Percentiles rank a stretch among this genome's conserved stretches.
These are phyloP conservation scores for Barnardius zonarius DNA, from an alignment of 2,113 vertebrate genomes.

Conservation along the genomic window DNA sequence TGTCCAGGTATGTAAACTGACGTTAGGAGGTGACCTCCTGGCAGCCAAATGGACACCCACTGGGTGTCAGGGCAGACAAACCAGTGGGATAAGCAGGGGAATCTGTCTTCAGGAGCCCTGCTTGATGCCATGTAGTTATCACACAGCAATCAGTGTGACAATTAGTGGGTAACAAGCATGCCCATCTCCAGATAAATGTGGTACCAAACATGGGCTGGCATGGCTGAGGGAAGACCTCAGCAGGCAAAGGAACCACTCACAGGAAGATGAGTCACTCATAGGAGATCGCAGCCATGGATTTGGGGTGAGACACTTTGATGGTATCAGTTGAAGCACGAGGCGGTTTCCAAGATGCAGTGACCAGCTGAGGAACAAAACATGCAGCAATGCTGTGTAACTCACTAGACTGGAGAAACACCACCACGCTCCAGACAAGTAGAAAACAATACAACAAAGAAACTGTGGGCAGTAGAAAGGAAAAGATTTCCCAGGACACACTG, in stretches of 20 bases:
- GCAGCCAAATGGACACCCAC: accelerated
- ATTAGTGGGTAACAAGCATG: neutral
- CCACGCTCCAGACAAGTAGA: neutral
- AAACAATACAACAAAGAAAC: neutral
- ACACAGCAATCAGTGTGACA: neutral
- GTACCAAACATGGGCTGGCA: neutral
- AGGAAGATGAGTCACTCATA: neutral
- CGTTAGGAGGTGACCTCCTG: neutral
- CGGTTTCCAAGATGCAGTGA: neutral
- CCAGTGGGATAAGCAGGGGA: neutral
- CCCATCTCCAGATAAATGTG: neutral
- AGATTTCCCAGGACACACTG: neutral
- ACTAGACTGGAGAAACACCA: neutral
- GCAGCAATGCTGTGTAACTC: neutral
- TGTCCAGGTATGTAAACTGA: neutral
- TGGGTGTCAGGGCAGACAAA: neutral
- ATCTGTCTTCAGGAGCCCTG: neutral
- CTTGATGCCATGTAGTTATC: neutral
- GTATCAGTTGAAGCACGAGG: neutral
- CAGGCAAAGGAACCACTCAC: neutral
- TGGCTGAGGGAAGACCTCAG: neutral
- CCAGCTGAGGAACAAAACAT: neutral
- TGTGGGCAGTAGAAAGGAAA: neutral
- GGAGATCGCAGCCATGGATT: neutral
- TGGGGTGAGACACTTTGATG: neutral